Evolutionary conservation across 2,888 invertebrate genomes (phyloP), one percentile per base, ranked within the genome.

Genomic region (Exephanes ischioxanthus): DNA sequence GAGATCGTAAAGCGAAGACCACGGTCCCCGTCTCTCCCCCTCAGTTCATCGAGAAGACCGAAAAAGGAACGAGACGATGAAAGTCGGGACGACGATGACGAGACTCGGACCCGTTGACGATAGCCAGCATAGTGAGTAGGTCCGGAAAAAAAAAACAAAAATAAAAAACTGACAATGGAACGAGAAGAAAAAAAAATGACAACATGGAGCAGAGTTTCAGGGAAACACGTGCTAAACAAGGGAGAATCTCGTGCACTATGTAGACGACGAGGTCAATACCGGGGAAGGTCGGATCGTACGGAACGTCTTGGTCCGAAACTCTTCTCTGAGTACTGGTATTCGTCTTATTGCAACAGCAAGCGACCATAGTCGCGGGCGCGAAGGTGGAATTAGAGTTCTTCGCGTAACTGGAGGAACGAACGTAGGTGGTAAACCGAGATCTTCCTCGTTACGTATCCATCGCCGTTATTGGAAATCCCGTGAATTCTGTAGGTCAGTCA

Each of bases 241-340:
- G 0, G 45, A 48, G 3, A 48, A 48, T 48, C 16, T 61, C n/a
- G 5, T 4, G 68, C 4, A 37, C 33, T 85, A 68, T 75, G n/a
- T 77, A 86, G 79, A 78, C 83, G 83, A 86, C 86, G 79, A 55
- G 84, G 82, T 86, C 61, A 79, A 87, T 83, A 70, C 68, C 76
- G 45, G 51, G 70, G 48, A 68, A 83, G 53, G 75, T 16, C 67
- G 19, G 61, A 80, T 41, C 67, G 66, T 45, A 61, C 41, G 73
- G 67, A 75, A 53, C 81, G 82, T 84, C 79, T 76, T 58, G 80
- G 72, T 22, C 26, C 72, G 61, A 66, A 75, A 51, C 66, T 22
- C 22, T 11, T 22, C 51, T 11, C 71, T 61, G 79, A 86, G 81
- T 84, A 79, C 58, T 66, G 45, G 55, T 66, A 81, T 61, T 87